Evolutionary conservation across 2,888 invertebrate genomes (phyloP), one percentile per base, ranked within the genome.

Genomic region (Dinocampus coccinellae): DNA sequence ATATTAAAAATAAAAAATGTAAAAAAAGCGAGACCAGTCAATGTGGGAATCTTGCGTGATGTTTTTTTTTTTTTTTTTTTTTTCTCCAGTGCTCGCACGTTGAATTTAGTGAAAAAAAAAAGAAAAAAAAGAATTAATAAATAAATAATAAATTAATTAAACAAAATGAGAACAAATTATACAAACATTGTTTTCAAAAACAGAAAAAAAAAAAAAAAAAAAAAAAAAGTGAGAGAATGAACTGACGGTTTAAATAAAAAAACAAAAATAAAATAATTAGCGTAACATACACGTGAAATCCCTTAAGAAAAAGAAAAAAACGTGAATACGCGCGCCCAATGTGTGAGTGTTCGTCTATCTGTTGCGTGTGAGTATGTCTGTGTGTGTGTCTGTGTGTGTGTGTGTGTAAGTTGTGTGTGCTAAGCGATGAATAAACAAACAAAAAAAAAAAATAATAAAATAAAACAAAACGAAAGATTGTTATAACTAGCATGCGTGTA

Each of bases 401-500:
- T 47, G 6, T 47, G n/a, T n/a, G n/a, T n/a, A n/a, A n/a, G n/a
- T 4, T 68, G 62, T 64, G 76, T 66, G 33, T 69, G 71, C 63
- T 73, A 73, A 69, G 36, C 39, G 65, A 66, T 69, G 66, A 73
- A 68, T 24, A 58, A 69, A 66, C 68, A 61, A 63, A n/a, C n/a
- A n/a, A n/a, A n/a, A n/a, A n/a, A n/a, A n/a, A n/a, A n/a, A n/a
- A n/a, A n/a, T n/a, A n/a, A n/a, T n/a, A n/a, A n/a, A n/a, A n/a
- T n/a, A 74, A 53, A 61, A 70, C 73, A 69, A 73, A 70, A 52
- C 24, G 57, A 70, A 70, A 60, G 81, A 82, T 85, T 85, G 83
- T 85, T 84, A 75, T 74, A 80, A 82, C 80, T 83, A 83, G 85
- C 81, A 80, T 84, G 86, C 80, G 81, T 86, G 86, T 86, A 86